These are phyloP conservation scores for Autographa gamma DNA, from an alignment of 2,888 invertebrate species.

Conservation along the genomic window DNA sequence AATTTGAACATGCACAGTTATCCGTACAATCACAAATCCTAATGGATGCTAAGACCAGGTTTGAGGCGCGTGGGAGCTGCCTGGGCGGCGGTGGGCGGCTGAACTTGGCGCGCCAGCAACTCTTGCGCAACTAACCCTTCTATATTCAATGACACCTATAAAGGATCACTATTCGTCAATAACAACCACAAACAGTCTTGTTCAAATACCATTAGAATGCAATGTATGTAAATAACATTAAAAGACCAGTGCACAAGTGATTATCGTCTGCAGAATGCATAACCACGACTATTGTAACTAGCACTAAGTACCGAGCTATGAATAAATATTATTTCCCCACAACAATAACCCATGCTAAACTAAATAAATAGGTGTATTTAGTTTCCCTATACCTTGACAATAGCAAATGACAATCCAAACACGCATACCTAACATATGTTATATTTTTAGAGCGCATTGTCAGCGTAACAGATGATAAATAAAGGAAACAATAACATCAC, in stretches of 20 bases:
- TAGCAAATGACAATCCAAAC: background rate
- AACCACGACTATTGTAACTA: constrained; percentile 8
- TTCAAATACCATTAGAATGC: constrained; percentile 26
- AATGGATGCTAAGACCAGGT: constrained; percentile 60
- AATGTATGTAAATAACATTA: constrained; percentile 7
- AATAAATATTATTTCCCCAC: background rate
- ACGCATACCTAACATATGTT: background rate
- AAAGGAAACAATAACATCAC: constrained; percentile 1
- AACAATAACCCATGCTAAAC: constrained; percentile 1
- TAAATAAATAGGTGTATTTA: constrained; percentile 5
- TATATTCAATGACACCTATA: constrained; percentile 67
- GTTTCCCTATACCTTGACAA: background rate
- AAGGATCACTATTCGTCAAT: constrained; percentile 39
- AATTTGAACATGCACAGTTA: constrained; percentile 48
- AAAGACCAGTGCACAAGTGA: constrained; percentile 10
- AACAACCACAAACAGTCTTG: constrained; percentile 32
- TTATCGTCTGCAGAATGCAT: constrained; percentile 49
- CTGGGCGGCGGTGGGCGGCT: constrained; percentile 79
- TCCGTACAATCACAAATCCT: constrained; percentile 53
- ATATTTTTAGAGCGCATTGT: background rate
- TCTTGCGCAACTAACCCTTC: constrained; percentile 78
- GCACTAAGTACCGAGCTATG: background rate
- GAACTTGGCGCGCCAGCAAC: constrained; percentile 77
- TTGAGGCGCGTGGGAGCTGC: constrained; percentile 75
- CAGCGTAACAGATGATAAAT: background rate